Base-by-base conservation (phyloP, 2,113 vertebrate genomes). In the Mandrillus leucophaeus region DNA sequence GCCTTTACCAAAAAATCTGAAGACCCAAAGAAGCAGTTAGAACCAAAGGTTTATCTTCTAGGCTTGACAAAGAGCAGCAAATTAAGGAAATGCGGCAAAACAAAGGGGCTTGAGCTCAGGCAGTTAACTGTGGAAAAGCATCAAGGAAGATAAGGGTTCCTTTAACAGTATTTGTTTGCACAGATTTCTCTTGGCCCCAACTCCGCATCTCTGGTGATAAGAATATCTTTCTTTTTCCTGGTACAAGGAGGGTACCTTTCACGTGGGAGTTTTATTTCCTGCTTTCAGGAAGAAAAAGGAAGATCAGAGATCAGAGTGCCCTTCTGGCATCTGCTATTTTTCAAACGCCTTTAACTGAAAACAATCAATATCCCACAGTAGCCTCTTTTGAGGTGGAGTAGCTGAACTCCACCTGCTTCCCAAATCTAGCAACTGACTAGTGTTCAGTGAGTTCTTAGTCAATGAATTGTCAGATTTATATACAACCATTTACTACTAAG, bases 391-490 rank as follows among this genome's bases (percentile, higher is more conserved):
- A 12, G 6, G 1, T 57, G n/a, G 9, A 0, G 38, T 18, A 68
- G 8, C 40, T 48, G 22, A 22, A 22, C 6, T 25, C 35, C 43
- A 2, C 48, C 57, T 52, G 40, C 18, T 12, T 32, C 72, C 57
- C 43, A 4, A 16, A 17, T 38, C 82, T 30, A 12, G 3, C 1
- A 8, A 45, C 43, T 23, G 6, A 8, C 18, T 13, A 13, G 22
- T 30, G 45, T 73, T 30, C 75, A 8, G 9, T 35, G 59, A 91
- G 43, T 13, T 40, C 22, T 20, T 40, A 22, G 6, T 25, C 10
- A 0, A 45, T 35, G 76, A 57, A 68, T 64, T 35, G 1, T 23
- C 27, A 8, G 38, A 32, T 1, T 1, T 10, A 23, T 4, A 32
- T 11, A 14, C 22, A 76, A 45, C 22, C 32, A 7, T 72, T 20